A percentile compares a stretch with the other conserved stretches of the same genome.
These are phyloP conservation scores for Drosophila murphyi DNA, from an alignment of 1,140 invertebrate species.

Conservation along the genomic window DNA sequence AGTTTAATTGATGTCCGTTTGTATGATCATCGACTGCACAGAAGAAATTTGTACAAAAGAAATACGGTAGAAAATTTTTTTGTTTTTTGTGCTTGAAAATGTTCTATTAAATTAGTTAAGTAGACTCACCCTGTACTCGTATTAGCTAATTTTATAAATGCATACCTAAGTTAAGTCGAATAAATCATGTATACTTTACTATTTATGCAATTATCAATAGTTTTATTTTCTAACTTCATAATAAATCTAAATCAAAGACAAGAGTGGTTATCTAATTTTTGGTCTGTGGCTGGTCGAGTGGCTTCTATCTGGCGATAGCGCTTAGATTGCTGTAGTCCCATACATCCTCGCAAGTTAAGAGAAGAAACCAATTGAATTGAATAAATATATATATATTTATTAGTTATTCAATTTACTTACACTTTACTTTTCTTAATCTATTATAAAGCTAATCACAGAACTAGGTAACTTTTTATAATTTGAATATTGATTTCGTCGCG, in stretches of 20 bases:
- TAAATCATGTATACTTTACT: conserved; percentile 62
- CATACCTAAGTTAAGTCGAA: conserved; percentile 59
- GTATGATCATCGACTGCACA: conserved; percentile 53
- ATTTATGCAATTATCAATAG: conserved; percentile 76
- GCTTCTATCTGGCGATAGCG: no score
- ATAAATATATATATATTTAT: conserved; percentile 56
- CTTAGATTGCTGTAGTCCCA: no score
- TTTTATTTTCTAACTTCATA: conserved; percentile 61
- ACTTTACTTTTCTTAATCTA: conserved; percentile 64
- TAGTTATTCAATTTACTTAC: conserved; percentile 76
- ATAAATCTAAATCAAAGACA: conserved; percentile 63
- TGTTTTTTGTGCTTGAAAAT: conserved; percentile 41
- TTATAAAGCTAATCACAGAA: conserved; percentile 60
- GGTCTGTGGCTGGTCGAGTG: no score
- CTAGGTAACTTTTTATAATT: background rate
- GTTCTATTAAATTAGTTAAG: conserved; percentile 61
- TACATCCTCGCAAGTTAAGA: no score
- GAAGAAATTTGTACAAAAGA: conserved; percentile 26
- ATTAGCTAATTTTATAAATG: conserved; percentile 64
- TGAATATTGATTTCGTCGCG: background rate
- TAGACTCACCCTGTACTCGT: conserved; percentile 52
- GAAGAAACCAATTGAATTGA: no score
- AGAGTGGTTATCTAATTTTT: background rate
- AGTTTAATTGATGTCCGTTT: conserved; percentile 62
- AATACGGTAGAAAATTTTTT: conserved; percentile 9